Evolutionary conservation across 2,797 vertebrate species (phyloP).

Genomic region (Sebastes matsubarae): DNA sequence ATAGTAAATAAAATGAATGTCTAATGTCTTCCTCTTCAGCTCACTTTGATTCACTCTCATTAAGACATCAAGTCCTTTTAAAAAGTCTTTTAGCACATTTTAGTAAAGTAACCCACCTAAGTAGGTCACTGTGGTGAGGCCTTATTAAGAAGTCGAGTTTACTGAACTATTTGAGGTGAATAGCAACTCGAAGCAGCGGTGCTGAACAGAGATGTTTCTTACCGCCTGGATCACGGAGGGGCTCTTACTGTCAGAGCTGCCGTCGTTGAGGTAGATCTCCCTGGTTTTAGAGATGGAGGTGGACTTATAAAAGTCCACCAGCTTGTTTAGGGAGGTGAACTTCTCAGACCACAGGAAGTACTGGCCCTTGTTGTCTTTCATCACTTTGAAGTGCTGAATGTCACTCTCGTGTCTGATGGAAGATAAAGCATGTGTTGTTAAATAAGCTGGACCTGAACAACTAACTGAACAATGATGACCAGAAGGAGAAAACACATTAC

Average conservation of each 20-base stretch:
- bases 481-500: neutral
- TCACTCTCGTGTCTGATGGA: constrained; percentile 90
- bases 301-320: constrained; percentile 93
- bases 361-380: constrained; percentile 89
- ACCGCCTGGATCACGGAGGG: constrained; percentile 49
- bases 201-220: neutral
- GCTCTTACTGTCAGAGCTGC: constrained; percentile 39
- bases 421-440: neutral
- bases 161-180: neutral
- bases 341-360: constrained; percentile 97
- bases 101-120: neutral
- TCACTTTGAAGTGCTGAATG: constrained; percentile 98
- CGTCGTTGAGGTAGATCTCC: constrained; percentile 89
- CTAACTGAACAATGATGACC: neutral
- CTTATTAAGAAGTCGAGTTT: neutral
- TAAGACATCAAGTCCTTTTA: neutral
- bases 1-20: neutral
- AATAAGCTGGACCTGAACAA: neutral
- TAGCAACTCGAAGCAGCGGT: neutral
- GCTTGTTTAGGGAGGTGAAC: constrained; percentile 93
- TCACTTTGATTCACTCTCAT: neutral
- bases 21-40: neutral
- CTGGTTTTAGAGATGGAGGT: constrained; percentile 92
- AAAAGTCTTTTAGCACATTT: neutral
- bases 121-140: neutral